These are phyloP conservation scores for Drosophila trapezifrons DNA, from an alignment of 1,140 invertebrate genomes.

Conservation along the genomic window DNA sequence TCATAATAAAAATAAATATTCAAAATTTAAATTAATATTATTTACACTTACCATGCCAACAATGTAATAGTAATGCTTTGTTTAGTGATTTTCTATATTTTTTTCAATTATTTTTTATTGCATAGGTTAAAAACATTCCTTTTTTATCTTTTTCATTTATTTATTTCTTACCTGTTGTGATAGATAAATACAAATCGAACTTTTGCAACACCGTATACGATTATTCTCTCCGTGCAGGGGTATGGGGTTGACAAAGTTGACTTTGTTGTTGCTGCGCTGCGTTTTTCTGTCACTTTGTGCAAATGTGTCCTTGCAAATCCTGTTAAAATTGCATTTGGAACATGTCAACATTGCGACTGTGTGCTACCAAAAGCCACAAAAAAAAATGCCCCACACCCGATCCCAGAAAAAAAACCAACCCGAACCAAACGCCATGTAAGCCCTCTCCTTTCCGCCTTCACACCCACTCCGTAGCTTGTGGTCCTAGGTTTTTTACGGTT, in stretches of 20 bases:
- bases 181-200: not conserved
- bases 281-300: slow-evolving; percentile 82
- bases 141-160: too few species aligned
- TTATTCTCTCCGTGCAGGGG: slow-evolving; percentile 18
- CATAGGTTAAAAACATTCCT: too few species aligned
- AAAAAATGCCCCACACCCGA: slow-evolving; percentile 31
- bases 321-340: slow-evolving; percentile 83
- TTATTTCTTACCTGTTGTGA: too few species aligned
- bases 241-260: slow-evolving; percentile 60
- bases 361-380: slow-evolving; percentile 63
- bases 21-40: too few species aligned
- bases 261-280: slow-evolving; percentile 67
- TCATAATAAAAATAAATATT: too few species aligned
- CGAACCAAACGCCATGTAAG: slow-evolving; percentile 35
- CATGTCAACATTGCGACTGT: slow-evolving; percentile 78
- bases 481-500: slow-evolving; percentile 59
- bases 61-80: too few species aligned
- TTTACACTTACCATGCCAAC: too few species aligned
- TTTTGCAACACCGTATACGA: not conserved
- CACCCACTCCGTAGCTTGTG: slow-evolving; percentile 27
- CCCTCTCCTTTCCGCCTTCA: slow-evolving; percentile 12
- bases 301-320: slow-evolving; percentile 81
- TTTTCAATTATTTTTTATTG: too few species aligned
- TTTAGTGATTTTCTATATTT: too few species aligned
- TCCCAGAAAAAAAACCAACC: slow-evolving; percentile 31